Conservation (phyloP, 2,113 vertebrate genomes). For the Ictalurus punctatus region DNA sequence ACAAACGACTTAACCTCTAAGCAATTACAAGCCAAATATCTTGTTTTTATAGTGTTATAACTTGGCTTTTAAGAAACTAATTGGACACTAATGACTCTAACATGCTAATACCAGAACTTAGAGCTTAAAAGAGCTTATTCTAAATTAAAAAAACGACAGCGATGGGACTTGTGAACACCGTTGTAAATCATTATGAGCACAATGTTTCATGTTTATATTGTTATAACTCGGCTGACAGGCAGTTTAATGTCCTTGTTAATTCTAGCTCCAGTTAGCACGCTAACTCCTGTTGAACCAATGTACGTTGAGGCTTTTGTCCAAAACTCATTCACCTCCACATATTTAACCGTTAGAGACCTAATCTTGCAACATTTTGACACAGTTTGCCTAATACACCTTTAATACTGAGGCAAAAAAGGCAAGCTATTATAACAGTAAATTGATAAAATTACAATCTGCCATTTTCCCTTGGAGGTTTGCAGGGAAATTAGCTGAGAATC, state of each 20-base stretch:
- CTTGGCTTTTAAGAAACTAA: background rate
- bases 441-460: background rate
- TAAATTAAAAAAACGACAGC: background rate
- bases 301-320: background rate
- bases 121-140: background rate
- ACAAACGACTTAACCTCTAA: background rate
- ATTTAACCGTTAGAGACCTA: background rate
- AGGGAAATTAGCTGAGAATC: conserved; percentile 1
- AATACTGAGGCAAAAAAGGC: background rate
- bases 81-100: background rate
- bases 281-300: background rate
- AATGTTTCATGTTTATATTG: background rate
- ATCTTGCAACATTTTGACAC: background rate
- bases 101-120: background rate
- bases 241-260: background rate
- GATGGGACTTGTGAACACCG: background rate
- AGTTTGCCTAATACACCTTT: too few relatives aligned
- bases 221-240: background rate
- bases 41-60: background rate
- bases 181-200: background rate
- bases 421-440: background rate
- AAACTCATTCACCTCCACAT: background rate
- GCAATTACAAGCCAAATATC: background rate
- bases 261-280: background rate
- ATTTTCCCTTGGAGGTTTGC: background rate